These are phyloP conservation scores for Saxidomus purpurata DNA, from an alignment of 1,140 invertebrate genomes.

Conservation along the genomic window DNA sequence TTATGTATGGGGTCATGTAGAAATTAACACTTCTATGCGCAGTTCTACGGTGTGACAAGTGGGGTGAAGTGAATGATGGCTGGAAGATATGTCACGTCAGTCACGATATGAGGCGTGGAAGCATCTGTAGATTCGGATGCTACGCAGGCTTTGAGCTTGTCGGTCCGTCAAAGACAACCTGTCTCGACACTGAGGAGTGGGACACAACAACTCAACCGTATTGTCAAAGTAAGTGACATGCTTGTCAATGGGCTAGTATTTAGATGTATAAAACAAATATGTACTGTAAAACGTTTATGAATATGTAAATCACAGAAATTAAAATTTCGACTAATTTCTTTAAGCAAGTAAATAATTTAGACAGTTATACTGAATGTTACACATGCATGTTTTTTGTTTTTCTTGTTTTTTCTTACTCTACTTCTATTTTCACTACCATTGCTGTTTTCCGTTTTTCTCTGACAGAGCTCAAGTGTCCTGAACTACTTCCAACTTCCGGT, in stretches of 20 bases:
- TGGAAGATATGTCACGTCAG: constrained; percentile 30
- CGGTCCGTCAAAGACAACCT: not conserved
- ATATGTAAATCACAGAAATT: too few species aligned
- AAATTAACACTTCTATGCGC: not conserved
- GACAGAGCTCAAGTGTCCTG: not conserved
- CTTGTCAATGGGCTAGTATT: too few species aligned
- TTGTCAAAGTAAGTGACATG: constrained; percentile 39
- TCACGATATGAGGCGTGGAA: constrained; percentile 7
- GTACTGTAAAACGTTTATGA: too few species aligned
- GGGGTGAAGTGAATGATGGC: not conserved
- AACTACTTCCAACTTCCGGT: not conserved
- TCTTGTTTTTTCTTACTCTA: too few species aligned
- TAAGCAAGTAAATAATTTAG: too few species aligned
- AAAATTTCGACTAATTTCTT: too few species aligned
- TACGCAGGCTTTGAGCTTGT: not conserved
- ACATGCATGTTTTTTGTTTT: too few species aligned
- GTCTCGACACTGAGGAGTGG: not conserved
- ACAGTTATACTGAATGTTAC: too few species aligned
- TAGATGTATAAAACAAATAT: too few species aligned
- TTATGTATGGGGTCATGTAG: too few species aligned
- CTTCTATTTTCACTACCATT: too few species aligned
- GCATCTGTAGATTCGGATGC: constrained; percentile 32
- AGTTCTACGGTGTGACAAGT: constrained; percentile 1
- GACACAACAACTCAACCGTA: constrained; percentile 1
- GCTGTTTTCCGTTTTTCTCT: too few species aligned